Base-by-base conservation (phyloP, 1,140 invertebrate genomes). In the Drosophila punjabiensis region DNA sequence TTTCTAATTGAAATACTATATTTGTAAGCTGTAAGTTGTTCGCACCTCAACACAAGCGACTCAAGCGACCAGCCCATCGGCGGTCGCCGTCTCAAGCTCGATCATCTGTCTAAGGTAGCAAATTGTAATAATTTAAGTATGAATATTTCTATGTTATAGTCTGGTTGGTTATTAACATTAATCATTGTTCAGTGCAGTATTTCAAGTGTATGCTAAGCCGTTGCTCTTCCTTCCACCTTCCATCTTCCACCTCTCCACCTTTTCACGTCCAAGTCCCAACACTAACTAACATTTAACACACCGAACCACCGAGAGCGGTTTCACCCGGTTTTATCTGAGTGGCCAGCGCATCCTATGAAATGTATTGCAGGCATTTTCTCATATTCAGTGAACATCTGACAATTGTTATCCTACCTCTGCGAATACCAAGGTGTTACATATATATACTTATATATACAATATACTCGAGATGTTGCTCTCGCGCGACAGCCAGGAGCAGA, bases 361-460 rank as follows among this genome's bases (percentile, higher is more conserved):
- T 59, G 76, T 59, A 53, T 53, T 13, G 32, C 63, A 62, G 61
- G 58, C 66, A 63, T 39, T 61, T 50, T 47, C 55, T 58, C 69
- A 68, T 59, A 73, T 76, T 82, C 77, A 64, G 69, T 73, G 63
- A 82, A 87, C 84, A 87, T 87, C 62, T 79, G 83, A 87, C 83
- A 88, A 87, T 87, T 89, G 81, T 89, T 84, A 87, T 87, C 85
- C 83, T 87, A 87, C 83, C 83, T 87, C 83, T 87, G 74, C 82
- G 67, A 81, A 89, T 89, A 83, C 80, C 85, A 80, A 87, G 79
- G 85, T 87, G 81, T 89, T 83, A 74, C 76, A 77, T 11, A 53
- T 33, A 78, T 53, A 68, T 82, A 86, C 47, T 73, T 64, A 74
- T 69, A 78, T 69, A 88, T 56, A 69, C 32, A 43, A 58, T 77